Conservation (phyloP, 2,797 vertebrate genomes). For the Chromis chromis region DNA sequence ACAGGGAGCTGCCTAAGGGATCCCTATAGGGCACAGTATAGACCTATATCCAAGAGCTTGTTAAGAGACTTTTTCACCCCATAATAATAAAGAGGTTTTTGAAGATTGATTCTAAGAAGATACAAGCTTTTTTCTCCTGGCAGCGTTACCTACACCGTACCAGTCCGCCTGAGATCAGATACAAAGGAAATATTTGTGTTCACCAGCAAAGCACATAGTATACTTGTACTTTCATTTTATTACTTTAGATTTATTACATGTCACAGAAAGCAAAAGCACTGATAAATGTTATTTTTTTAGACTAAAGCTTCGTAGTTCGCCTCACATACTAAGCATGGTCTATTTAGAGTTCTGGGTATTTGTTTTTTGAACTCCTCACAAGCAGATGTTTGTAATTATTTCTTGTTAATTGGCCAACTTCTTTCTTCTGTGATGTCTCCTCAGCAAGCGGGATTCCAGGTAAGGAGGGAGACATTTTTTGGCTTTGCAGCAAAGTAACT, state of each 20-base stretch:
- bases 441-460: conserved; percentile 37
- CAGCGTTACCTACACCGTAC: conserved; percentile 31
- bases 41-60: conserved; percentile 40
- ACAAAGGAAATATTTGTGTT: conserved; percentile 24
- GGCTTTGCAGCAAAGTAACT: conserved; percentile 46
- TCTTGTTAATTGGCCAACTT: conserved; percentile 65
- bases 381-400: conserved; percentile 69
- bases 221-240: conserved; percentile 8
- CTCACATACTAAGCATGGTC: conserved; percentile 4
- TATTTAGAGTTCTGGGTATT: conserved; percentile 29
- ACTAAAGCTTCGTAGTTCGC: conserved; percentile 25
- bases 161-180: conserved; percentile 33
- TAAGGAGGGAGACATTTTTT: conserved; percentile 25
- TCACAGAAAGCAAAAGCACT: conserved; percentile 10
- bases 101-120: conserved; percentile 36
- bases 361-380: conserved; percentile 50
- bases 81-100: conserved; percentile 43
- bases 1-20: conserved; percentile 36
- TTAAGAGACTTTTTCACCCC: conserved; percentile 34
- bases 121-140: conserved; percentile 1
- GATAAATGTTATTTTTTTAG: conserved; percentile 18
- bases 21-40: conserved; percentile 27
- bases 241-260: conserved; percentile 5
- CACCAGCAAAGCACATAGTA: neutral
- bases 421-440: conserved; percentile 48